Conservation (phyloP, 2,797 vertebrate species). For the Chaetodon trifasciatus region DNA sequence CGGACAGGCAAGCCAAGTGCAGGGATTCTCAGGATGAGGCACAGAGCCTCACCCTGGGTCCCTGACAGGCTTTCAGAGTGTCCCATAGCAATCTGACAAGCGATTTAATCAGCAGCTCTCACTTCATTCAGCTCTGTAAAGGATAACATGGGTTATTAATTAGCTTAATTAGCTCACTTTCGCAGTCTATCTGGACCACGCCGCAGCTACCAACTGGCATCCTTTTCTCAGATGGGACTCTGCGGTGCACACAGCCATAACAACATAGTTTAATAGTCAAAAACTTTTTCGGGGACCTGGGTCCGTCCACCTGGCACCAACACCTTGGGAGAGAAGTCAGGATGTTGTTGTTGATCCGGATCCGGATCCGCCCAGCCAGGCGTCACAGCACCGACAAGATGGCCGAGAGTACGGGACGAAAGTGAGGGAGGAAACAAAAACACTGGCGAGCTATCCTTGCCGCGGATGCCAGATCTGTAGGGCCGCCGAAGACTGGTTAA, state of each 20-base stretch:
- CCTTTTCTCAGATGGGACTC: background rate
- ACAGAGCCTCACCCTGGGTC: background rate
- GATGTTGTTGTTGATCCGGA: constrained; percentile 90
- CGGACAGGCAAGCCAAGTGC: background rate
- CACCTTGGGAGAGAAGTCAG: constrained; percentile 32
- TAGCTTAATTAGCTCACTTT: background rate
- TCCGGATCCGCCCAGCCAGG: constrained; percentile 81
- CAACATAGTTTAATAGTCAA: background rate
- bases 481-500: background rate
- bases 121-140: background rate
- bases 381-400: constrained; percentile 88
- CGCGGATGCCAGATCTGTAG: constrained; percentile 47
- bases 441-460: constrained; percentile 62
- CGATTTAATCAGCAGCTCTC: background rate
- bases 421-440: constrained; percentile 84
- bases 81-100: background rate
- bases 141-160: background rate
- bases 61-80: background rate
- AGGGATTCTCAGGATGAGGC: background rate
- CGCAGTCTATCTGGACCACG: background rate
- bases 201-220: background rate
- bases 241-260: too few species aligned
- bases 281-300: background rate
- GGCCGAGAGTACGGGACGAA: constrained; percentile 83
- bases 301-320: constrained; percentile 21